Percentiles rank a stretch among this genome's conserved stretches.
phyloP scores from a whole-genome alignment of 2,888 invertebrate species.

The Miltochrista miniata region DNA sequence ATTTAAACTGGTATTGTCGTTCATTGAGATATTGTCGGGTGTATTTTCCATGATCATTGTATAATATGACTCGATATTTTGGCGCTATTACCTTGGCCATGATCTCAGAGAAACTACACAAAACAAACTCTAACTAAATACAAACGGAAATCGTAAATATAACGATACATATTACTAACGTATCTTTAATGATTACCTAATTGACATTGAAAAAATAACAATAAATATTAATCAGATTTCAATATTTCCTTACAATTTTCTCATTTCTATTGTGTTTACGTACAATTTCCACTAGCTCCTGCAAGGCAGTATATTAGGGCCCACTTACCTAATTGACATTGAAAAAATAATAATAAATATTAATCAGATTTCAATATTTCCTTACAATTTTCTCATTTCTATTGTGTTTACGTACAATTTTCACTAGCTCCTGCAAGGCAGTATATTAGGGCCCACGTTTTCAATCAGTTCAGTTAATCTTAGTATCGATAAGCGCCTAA shows the following conservation, averaged over 20 bases:
- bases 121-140: too few species aligned
- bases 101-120: too few species aligned
- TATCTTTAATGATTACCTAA: too few species aligned
- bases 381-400: background rate
- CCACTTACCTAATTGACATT: conserved; percentile 1
- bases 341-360: too few species aligned
- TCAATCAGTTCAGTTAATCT: conserved; percentile 62
- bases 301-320: conserved; percentile 25
- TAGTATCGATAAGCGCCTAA: conserved; percentile 55
- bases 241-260: background rate
- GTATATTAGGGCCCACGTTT: conserved; percentile 34
- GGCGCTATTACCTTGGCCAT: too few species aligned
- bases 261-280: background rate
- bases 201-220: too few species aligned
- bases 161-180: too few species aligned
- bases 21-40: too few species aligned
- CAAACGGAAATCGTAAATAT: too few species aligned
- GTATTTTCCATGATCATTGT: too few species aligned
- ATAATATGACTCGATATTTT: too few species aligned
- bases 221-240: background rate
- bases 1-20: too few species aligned
- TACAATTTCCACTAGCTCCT: conserved; percentile 3
- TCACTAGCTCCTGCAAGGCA: conserved; percentile 13
- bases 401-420: background rate
- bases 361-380: background rate